Conservation (phyloP, 2,888 invertebrate genomes). For the Sphaeridia pumilis region DNA sequence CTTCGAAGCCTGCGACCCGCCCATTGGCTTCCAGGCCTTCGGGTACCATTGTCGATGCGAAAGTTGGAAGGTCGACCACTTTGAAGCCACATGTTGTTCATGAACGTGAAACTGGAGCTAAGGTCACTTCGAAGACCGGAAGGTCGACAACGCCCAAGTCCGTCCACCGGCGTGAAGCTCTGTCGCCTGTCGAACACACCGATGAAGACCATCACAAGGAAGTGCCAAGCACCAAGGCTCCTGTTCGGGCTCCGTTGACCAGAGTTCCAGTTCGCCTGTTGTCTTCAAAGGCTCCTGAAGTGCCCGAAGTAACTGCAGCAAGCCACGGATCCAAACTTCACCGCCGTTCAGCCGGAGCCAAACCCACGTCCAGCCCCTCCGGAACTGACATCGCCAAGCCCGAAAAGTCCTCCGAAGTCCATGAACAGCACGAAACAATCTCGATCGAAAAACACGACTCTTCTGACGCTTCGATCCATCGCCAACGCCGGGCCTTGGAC, state of each 20-base stretch:
- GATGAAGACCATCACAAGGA: neutral
- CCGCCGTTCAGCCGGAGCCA: neutral
- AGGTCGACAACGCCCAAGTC: neutral
- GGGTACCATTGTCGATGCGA: no score
- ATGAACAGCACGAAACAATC: neutral
- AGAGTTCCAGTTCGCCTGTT: neutral
- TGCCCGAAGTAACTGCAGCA: neutral
- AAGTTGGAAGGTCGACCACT: no score
- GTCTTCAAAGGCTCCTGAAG: no score
- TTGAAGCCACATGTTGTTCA: no score
- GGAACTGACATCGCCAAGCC: neutral
- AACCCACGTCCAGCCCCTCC: neutral
- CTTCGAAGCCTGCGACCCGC: neutral
- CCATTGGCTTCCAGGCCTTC: no score
- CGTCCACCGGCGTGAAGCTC: neutral
- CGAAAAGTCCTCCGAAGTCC: neutral
- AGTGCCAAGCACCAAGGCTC: neutral
- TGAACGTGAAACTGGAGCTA: neutral
- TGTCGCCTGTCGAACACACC: neutral
- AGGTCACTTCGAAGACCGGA: neutral
- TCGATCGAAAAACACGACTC: neutral
- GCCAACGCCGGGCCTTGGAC: neutral
- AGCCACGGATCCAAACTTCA: neutral
- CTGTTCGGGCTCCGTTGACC: no score
- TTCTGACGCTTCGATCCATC: no score